Evolutionary conservation across 2,888 invertebrate species (phyloP).

Genomic region (Beris chalybata): DNA sequence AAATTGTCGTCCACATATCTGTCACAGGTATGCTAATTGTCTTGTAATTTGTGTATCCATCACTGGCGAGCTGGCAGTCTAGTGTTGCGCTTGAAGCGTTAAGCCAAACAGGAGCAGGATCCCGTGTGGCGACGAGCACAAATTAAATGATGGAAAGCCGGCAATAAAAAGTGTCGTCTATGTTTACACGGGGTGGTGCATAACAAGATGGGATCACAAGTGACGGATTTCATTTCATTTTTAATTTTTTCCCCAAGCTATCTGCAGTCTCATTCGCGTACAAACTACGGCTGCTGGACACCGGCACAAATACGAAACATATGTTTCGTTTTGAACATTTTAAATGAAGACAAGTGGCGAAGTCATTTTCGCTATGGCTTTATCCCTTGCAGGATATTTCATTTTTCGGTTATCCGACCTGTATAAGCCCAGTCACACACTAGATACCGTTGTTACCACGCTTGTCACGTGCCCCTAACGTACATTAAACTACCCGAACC

Average conservation of each 20-base stretch:
- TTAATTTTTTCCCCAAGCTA: too few relatives aligned
- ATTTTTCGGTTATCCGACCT: constrained; percentile 6
- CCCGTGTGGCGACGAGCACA: background rate
- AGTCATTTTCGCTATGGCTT: too few relatives aligned
- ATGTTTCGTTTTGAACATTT: too few relatives aligned
- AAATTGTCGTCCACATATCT: constrained; percentile 15
- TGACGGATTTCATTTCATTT: too few relatives aligned
- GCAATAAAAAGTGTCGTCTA: constrained; percentile 6
- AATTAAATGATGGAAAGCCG: constrained; percentile 21
- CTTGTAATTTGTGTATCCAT: constrained; percentile 27
- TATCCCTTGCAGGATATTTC: background rate
- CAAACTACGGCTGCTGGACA: too few relatives aligned
- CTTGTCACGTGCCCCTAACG: constrained; percentile 24
- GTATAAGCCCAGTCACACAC: constrained; percentile 1
- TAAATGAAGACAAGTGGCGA: too few relatives aligned
- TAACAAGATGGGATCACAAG: too few relatives aligned
- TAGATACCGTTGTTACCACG: constrained; percentile 26
- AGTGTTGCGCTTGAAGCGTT: constrained; percentile 2
- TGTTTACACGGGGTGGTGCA: too few relatives aligned
- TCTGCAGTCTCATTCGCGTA: too few relatives aligned
- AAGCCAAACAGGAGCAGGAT: background rate
- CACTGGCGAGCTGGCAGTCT: background rate
- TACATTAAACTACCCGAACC: constrained; percentile 25
- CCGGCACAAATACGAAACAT: too few relatives aligned
- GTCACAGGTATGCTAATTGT: constrained; percentile 32